Percentiles rank a stretch among this genome's conserved stretches.
phyloP scores from a whole-genome alignment of 2,888 invertebrate genomes.

The Laspeyria flexula region DNA sequence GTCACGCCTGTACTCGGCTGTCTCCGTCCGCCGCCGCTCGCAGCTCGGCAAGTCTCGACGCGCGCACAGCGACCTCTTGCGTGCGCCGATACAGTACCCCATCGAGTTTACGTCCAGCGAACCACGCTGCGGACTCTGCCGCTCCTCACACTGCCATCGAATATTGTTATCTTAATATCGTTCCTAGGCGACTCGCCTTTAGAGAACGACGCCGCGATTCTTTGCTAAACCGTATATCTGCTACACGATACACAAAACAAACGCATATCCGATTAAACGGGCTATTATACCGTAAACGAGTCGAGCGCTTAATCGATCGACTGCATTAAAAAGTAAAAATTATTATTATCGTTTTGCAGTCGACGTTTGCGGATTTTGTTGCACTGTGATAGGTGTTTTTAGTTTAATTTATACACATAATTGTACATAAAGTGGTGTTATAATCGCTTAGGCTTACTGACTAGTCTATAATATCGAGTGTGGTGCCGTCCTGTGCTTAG shows the following conservation, averaged over 20 bases:
- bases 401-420: conserved; percentile 54
- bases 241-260: conserved; percentile 45
- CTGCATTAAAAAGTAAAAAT: conserved; percentile 80
- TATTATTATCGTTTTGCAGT: conserved; percentile 76
- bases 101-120: conserved; percentile 75
- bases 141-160: conserved; percentile 80
- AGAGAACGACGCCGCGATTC: conserved; percentile 68
- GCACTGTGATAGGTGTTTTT: conserved; percentile 62
- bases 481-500: conserved; percentile 82
- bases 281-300: conserved; percentile 65
- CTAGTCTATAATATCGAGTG: conserved; percentile 55
- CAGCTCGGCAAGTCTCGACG: conserved; percentile 64
- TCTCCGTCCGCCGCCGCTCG: conserved; percentile 68
- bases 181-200: conserved; percentile 70
- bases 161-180: conserved; percentile 75
- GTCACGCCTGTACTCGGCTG: conserved; percentile 77
- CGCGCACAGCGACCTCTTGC: conserved; percentile 76
- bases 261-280: conserved; percentile 58
- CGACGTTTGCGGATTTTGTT: conserved; percentile 74
- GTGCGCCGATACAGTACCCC: conserved; percentile 72
- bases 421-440: conserved; percentile 54
- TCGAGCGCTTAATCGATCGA: conserved; percentile 80
- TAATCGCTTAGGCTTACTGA: conserved; percentile 54
- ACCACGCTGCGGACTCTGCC: conserved; percentile 79
- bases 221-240: conserved; percentile 52